Evolutionary conservation across 2,888 invertebrate species (phyloP).

Genomic region (Eugnorisma glareosa): DNA sequence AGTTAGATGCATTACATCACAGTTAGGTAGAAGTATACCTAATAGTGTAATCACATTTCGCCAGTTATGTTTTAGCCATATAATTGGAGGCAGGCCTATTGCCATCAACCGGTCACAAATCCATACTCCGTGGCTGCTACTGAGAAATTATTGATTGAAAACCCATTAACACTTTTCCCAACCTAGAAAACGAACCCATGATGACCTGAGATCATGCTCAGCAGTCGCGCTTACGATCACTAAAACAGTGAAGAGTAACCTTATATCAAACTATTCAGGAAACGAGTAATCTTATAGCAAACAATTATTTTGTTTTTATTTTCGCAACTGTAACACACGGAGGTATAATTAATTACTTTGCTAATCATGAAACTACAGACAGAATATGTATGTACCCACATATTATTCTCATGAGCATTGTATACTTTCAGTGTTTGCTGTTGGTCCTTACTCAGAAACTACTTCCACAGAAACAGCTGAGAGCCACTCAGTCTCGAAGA

Average conservation of each 20-base stretch:
- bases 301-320: conserved; percentile 32
- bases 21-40: neutral
- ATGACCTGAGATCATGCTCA: neutral
- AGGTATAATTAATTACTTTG: neutral
- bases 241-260: neutral
- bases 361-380: conserved; percentile 13
- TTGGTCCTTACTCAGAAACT: conserved; percentile 35
- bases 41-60: neutral
- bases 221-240: neutral
- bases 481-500: conserved; percentile 28
- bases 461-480: conserved; percentile 19
- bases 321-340: neutral
- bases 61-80: neutral
- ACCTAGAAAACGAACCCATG: neutral
- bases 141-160: neutral
- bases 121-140: neutral
- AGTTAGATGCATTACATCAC: no score
- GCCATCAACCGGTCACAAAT: neutral
- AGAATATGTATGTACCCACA: conserved; percentile 4
- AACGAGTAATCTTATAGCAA: neutral
- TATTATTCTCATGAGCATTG: conserved; percentile 38
- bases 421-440: conserved; percentile 32
- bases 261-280: no score
- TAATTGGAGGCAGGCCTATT: neutral
- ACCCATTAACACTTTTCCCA: neutral